These are phyloP conservation scores for Phocides pigmalion DNA, from an alignment of 1,140 invertebrate genomes.

Conservation along the genomic window DNA sequence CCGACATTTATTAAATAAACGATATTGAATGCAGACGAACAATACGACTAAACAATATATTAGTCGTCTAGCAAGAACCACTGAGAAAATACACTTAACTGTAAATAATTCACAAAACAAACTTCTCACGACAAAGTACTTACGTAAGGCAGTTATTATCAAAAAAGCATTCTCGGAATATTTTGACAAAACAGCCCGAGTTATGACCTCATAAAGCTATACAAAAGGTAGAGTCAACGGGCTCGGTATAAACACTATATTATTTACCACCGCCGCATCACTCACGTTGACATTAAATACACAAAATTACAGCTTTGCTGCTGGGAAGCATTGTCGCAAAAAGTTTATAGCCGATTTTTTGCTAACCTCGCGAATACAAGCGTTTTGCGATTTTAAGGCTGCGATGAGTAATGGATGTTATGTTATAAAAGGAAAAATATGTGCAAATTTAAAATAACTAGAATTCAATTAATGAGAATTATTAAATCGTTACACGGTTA, in stretches of 20 bases:
- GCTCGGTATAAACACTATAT: conserved; percentile 24
- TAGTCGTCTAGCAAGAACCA: too few relatives aligned
- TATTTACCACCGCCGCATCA: conserved; percentile 36
- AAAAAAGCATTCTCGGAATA: conserved; percentile 28
- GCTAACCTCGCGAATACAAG: conserved; percentile 9
- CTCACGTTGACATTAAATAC: conserved; percentile 46
- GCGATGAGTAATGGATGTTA: conserved; percentile 4
- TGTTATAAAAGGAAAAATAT: conserved; percentile 1
- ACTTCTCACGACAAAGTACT: neutral
- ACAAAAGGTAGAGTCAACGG: conserved; percentile 33
- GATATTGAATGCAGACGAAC: too few relatives aligned
- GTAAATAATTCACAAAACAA: too few relatives aligned
- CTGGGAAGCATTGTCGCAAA: conserved; percentile 42
- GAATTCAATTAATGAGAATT: too few relatives aligned
- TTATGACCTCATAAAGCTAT: conserved; percentile 37
- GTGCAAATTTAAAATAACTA: too few relatives aligned
- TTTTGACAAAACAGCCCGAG: conserved; percentile 35
- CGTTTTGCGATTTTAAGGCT: conserved; percentile 11
- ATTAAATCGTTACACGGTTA: too few relatives aligned
- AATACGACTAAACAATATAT: too few relatives aligned
- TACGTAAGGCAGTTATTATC: conserved; percentile 12
- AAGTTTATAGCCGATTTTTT: conserved; percentile 36
- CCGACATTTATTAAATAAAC: too few relatives aligned
- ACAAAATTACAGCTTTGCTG: conserved; percentile 44
- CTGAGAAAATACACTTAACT: too few relatives aligned